Percentiles rank a stretch among this genome's conserved stretches.
Evolutionary conservation across 2,888 invertebrate species (phyloP).

Genomic region (Phortica magna): DNA sequence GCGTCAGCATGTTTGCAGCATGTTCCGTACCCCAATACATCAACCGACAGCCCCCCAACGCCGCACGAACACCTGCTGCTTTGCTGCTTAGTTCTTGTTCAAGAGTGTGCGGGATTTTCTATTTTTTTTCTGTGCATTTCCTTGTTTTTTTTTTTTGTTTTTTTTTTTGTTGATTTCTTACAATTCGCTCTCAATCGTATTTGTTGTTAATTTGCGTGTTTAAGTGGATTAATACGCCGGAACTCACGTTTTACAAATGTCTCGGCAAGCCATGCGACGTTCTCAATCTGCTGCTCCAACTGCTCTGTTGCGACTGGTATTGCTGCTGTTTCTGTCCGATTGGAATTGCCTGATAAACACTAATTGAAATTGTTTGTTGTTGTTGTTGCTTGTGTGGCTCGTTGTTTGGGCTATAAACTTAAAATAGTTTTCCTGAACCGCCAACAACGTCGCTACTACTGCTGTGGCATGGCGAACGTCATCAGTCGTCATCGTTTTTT

Average conservation of each 20-base stretch:
- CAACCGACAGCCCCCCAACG: neutral
- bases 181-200: conserved; percentile 4
- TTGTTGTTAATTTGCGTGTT: conserved; percentile 42
- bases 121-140: neutral
- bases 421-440: conserved; percentile 15
- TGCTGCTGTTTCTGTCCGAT: conserved; percentile 22
- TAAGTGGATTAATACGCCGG: conserved; percentile 39
- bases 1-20: conserved; percentile 15
- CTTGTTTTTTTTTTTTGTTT: neutral
- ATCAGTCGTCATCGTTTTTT: conserved; percentile 11
- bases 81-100: neutral
- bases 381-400: neutral
- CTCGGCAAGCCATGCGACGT: neutral
- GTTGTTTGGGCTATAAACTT: conserved; percentile 12
- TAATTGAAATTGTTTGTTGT: conserved; percentile 32
- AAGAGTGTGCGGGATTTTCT: neutral
- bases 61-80: neutral
- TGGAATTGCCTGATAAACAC: conserved; percentile 7
- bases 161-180: neutral
- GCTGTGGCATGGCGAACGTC: neutral
- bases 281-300: neutral
- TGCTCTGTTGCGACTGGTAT: neutral
- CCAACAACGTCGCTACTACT: neutral
- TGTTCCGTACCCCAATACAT: neutral
- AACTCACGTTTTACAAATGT: conserved; percentile 31